Base-by-base conservation (phyloP, 2,888 invertebrate species). In the Lysandra coridon region DNA sequence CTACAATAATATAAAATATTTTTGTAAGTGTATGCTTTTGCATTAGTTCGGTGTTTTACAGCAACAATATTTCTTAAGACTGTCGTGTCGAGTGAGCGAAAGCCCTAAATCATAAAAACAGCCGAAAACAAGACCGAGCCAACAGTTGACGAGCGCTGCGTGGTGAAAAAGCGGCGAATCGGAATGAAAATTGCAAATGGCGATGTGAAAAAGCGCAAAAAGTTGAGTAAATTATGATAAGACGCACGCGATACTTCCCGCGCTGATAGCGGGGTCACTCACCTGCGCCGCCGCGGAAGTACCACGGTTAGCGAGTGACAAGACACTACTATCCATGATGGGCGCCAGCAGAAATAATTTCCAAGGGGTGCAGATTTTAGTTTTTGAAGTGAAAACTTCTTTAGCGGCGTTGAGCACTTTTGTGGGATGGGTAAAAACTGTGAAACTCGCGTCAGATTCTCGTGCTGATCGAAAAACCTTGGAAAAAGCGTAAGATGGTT, bases 171-270 rank as follows among this genome's bases (percentile, higher is more conserved):
- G 85, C 84, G 82, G 84, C 81, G 83, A 84, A 83, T 85, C 82
- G 85, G 88, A 89, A 91, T 91, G 91, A 88, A 91, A 91, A 92
- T 90, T 90, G 87, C 88, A 85, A 85, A 87, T 84, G 82, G 85
- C 83, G 84, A 86, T 87, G 87, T 88, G 90, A 91, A 92, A 92
- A 92, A 91, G 85, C 78, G 83, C 86, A 89, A 90, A 91, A 83
- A 84, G 82, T 81, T 84, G 86, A 87, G 85, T 86, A 87, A 87
- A 86, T 83, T 84, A 85, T 86, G 88, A 87, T 88, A 88, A 87
- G 86, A 84, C 82, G 84, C 90, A 89, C 89, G 89, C 89, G 86
- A 89, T 82, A 82, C 80, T 79, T 79, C 80, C 81, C 74, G 77
- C 4, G 57, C 76, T 76, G 76, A 76, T 76, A 76, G 53, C 76